These are phyloP conservation scores for Melanerpes formicivorus DNA, from an alignment of 2,113 vertebrate genomes.

Conservation along the genomic window DNA sequence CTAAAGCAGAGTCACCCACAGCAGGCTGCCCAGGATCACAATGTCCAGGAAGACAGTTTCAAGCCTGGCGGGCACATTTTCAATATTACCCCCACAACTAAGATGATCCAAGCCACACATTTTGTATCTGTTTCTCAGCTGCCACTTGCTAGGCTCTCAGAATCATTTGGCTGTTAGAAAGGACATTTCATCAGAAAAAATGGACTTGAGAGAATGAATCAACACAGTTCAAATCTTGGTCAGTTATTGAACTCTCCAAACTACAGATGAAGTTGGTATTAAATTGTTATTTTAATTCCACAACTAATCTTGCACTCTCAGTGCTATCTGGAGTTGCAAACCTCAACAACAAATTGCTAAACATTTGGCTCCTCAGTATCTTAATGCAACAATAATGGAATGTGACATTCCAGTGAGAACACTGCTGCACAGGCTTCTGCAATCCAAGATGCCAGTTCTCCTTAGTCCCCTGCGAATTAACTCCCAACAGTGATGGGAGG, in stretches of 20 bases:
- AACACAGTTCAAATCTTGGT: constrained; percentile 36
- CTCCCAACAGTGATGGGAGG: not conserved
- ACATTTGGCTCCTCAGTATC: not conserved
- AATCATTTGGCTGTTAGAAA: not conserved
- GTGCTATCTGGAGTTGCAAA: not conserved
- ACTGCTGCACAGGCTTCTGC: not conserved
- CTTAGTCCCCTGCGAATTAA: not conserved
- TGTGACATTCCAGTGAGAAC: not conserved
- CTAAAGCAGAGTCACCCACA: too few relatives aligned
- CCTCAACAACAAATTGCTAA: not conserved
- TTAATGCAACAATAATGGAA: constrained; percentile 1
- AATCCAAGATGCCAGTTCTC: not conserved
- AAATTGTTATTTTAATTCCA: not conserved
- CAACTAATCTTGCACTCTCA: not conserved
- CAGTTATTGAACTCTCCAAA: not conserved
- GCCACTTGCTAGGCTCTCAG: not conserved
- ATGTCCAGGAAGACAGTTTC: not conserved
- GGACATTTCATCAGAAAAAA: not conserved
- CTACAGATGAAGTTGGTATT: not conserved
- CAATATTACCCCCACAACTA: not conserved
- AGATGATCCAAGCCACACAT: not conserved
- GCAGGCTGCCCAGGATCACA: too few relatives aligned
- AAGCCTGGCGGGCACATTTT: not conserved
- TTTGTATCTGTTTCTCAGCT: not conserved
- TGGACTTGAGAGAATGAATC: not conserved